These are phyloP conservation scores for Colletes gigas DNA, from an alignment of 1,140 invertebrate genomes.

Conservation along the genomic window DNA sequence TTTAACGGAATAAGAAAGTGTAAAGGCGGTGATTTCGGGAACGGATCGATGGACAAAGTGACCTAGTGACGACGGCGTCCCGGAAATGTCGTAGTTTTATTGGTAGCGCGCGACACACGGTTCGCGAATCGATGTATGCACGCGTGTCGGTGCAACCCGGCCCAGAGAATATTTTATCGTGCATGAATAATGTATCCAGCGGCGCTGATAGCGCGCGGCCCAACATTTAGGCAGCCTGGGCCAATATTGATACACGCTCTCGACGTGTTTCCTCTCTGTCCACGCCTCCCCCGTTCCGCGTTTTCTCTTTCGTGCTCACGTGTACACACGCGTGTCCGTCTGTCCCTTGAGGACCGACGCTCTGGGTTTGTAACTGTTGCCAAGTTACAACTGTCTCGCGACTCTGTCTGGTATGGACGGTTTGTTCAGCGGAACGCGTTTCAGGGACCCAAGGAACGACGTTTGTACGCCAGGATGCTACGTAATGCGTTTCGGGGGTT, in stretches of 20 bases:
- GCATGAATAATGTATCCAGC: slow-evolving; percentile 74
- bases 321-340: background rate
- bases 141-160: slow-evolving; percentile 25
- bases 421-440: background rate
- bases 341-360: slow-evolving; percentile 1
- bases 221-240: slow-evolving; percentile 71
- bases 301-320: slow-evolving; percentile 15
- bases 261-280: slow-evolving; percentile 42
- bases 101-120: background rate
- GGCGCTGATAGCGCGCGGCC: slow-evolving; percentile 67
- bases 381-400: background rate
- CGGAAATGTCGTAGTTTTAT: background rate
- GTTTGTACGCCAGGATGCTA: too few relatives aligned
- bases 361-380: background rate
- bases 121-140: slow-evolving; percentile 24
- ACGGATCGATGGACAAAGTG: background rate
- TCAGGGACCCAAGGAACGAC: background rate
- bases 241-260: slow-evolving; percentile 69
- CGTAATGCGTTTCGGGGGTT: too few relatives aligned
- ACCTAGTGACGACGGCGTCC: background rate
- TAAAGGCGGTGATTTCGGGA: too few relatives aligned
- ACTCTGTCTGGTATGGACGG: slow-evolving; percentile 25
- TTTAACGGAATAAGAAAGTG: too few relatives aligned
- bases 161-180: slow-evolving; percentile 72
- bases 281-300: background rate